Evolutionary conservation across 2,888 invertebrate genomes (phyloP).

Genomic region (Anodontia alba): DNA sequence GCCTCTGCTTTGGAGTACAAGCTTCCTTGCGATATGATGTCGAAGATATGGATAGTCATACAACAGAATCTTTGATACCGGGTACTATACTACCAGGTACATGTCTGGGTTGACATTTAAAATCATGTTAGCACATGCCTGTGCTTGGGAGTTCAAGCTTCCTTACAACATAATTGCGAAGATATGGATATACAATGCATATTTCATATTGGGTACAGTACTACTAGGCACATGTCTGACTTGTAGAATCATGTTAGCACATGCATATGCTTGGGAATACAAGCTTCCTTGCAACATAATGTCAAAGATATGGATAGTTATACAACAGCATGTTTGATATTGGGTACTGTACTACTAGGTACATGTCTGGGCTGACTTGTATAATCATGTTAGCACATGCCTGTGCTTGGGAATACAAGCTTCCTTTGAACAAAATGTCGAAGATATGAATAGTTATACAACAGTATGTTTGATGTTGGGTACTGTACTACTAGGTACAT

Average conservation of each 20-base stretch:
- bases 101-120: background rate
- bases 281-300: too few relatives aligned
- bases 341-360: background rate
- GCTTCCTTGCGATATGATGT: background rate
- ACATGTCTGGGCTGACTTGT: background rate
- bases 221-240: background rate
- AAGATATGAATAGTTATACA: too few relatives aligned
- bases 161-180: background rate
- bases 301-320: too few relatives aligned
- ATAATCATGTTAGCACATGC: background rate
- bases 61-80: too few relatives aligned
- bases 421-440: background rate
- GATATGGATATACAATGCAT: background rate
- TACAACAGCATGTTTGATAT: too few relatives aligned
- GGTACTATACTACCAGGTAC: background rate
- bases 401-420: background rate
- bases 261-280: conserved; percentile 10
- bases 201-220: background rate
- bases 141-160: background rate
- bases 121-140: conserved; percentile 11
- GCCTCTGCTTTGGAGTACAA: conserved; percentile 7
- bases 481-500: background rate
- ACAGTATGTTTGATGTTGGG: too few relatives aligned
- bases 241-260: background rate
- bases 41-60: too few relatives aligned